Percentiles rank a stretch among this genome's conserved stretches.
phyloP scores from a whole-genome alignment of 2,113 vertebrate species.

The Corythaeola cristata region DNA sequence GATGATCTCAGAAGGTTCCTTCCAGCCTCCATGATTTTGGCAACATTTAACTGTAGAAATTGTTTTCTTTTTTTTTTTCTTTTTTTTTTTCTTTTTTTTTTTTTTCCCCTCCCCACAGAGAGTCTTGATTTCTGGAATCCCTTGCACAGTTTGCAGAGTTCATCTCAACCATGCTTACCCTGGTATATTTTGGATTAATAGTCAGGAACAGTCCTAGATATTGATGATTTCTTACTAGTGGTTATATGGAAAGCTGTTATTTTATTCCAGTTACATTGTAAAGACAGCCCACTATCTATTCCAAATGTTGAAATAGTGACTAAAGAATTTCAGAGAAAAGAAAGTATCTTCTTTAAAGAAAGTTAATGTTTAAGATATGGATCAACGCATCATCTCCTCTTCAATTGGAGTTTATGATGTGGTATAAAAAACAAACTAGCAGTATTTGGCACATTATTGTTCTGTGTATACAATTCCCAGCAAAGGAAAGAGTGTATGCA shows the following conservation, averaged over 20 bases:
- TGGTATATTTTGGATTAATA: not conserved
- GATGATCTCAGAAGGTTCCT: not conserved
- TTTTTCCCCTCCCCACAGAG: not conserved
- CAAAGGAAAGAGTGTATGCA: not conserved
- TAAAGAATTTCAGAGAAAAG: not conserved
- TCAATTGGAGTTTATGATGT: not conserved
- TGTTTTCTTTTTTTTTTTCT: not conserved
- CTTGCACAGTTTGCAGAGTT: not conserved
- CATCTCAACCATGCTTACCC: not conserved
- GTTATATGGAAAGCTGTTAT: not conserved
- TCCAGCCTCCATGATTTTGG: not conserved
- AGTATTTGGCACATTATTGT: not conserved
- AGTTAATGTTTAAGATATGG: not conserved
- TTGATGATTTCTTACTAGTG: not conserved
- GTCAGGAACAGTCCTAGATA: not conserved
- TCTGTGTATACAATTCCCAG: not conserved
- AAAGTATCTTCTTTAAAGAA: not conserved
- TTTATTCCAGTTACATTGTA: not conserved
- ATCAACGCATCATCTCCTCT: not conserved
- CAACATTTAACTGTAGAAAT: not conserved
- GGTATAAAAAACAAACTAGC: not conserved
- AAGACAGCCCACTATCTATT: not conserved
- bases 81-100: not conserved
- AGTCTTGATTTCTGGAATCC: not conserved
- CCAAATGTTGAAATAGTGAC: not conserved